Conservation (phyloP, 2,888 invertebrate species). For the Cantharis flavilabris region DNA sequence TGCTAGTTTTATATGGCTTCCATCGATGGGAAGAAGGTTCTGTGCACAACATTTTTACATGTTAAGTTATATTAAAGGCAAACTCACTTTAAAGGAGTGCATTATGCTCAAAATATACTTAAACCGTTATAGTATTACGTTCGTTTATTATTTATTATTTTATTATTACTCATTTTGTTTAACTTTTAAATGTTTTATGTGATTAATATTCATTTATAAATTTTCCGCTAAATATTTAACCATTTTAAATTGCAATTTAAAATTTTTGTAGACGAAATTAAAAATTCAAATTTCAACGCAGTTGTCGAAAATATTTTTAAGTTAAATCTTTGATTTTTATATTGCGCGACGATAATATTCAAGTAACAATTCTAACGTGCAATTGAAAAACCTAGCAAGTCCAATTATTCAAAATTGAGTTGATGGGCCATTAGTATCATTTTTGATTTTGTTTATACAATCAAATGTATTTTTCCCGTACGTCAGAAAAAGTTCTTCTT, state of each 20-base stretch:
- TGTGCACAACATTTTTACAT: slow-evolving; percentile 47
- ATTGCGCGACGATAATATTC: not conserved
- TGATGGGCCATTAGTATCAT: too few species aligned
- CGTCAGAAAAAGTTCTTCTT: too few species aligned
- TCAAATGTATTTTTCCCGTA: too few species aligned
- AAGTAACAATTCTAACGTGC: not conserved
- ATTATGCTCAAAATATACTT: slow-evolving; percentile 18
- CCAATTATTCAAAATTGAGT: too few species aligned
- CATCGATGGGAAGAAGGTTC: slow-evolving; percentile 62
- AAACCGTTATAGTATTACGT: not conserved
- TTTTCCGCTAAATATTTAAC: not conserved
- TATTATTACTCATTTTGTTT: not conserved
- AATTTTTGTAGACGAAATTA: not conserved
- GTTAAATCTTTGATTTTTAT: not conserved
- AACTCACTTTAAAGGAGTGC: not conserved
- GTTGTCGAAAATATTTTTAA: not conserved
- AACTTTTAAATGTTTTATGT: not conserved
- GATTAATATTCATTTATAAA: not conserved
- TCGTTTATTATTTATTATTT: not conserved
- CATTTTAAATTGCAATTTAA: not conserved
- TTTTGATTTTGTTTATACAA: too few species aligned
- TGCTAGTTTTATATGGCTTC: slow-evolving; percentile 62
- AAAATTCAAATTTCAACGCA: not conserved
- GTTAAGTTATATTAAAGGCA: slow-evolving; percentile 14
- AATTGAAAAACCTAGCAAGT: too few species aligned